These are phyloP conservation scores for Halocynthia roretzi DNA, from an alignment of 23 tunicate species.

Conservation along the genomic window DNA sequence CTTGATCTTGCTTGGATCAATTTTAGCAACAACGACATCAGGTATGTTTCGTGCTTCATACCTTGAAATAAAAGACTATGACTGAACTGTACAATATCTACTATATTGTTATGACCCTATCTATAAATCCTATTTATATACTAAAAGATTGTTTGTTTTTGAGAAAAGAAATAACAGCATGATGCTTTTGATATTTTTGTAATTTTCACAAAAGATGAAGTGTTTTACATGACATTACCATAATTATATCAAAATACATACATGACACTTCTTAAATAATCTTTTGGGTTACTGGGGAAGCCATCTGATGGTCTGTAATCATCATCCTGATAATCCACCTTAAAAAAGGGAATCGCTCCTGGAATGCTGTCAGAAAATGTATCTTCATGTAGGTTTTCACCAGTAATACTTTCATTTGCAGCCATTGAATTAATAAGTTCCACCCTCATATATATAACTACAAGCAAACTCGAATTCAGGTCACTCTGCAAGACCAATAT, in stretches of 20 bases:
- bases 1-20: conserved; percentile 21
- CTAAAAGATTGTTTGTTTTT: no score
- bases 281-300: conserved; percentile 78
- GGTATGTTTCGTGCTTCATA: conserved; percentile 60
- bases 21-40: conserved; percentile 71
- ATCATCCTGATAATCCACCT: conserved; percentile 24
- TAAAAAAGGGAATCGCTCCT: conserved; percentile 55
- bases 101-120: neutral
- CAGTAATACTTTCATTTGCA: conserved; percentile 35
- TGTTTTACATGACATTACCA: neutral
- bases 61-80: conserved; percentile 20
- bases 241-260: conserved; percentile 4
- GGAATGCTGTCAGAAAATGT: conserved; percentile 40
- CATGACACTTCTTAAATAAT: conserved; percentile 75
- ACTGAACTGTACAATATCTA: neutral
- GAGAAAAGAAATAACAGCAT: no score
- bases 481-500: no score
- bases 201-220: neutral
- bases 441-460: no score
- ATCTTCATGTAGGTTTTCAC: conserved; percentile 48
- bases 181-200: no score
- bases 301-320: conserved; percentile 25
- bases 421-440: no score
- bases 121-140: neutral
- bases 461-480: no score